phyloP scores from a whole-genome alignment of 2,888 invertebrate genomes.

The Nysson spinosus region DNA sequence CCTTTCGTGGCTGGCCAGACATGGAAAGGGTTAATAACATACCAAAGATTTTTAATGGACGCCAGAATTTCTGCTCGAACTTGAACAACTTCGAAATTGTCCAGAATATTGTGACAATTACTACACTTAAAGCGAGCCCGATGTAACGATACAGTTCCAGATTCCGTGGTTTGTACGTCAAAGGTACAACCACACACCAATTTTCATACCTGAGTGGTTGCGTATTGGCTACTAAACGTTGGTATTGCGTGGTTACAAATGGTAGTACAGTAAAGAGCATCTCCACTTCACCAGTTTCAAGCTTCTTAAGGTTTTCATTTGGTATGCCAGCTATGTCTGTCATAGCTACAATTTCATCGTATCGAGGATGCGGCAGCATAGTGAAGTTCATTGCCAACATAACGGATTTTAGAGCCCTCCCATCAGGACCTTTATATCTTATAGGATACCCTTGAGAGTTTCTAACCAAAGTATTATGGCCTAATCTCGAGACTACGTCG shows the following conservation, averaged over 20 bases:
- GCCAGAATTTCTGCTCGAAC: slow-evolving; percentile 29
- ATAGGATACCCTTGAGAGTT: slow-evolving; percentile 5
- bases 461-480: slow-evolving; percentile 7
- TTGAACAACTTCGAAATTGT: slow-evolving; percentile 2
- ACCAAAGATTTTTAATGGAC: slow-evolving; percentile 30
- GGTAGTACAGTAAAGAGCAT: neutral
- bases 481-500: slow-evolving; percentile 1
- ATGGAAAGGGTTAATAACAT: too few species aligned
- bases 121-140: neutral
- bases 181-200: slow-evolving; percentile 25
- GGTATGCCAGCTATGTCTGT: neutral
- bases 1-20: too few species aligned
- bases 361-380: neutral
- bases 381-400: slow-evolving; percentile 45
- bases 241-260: neutral
- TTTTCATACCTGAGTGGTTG: slow-evolving; percentile 11
- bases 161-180: too few species aligned
- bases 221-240: neutral
- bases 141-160: too few species aligned
- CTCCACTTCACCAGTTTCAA: slow-evolving; percentile 35
- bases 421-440: slow-evolving; percentile 12
- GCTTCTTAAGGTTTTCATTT: neutral
- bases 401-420: slow-evolving; percentile 7
- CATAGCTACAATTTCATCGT: too few species aligned
- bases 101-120: slow-evolving; percentile 17